phyloP scores from a whole-genome alignment of 1,140 invertebrate species.

The Neuroterus valhalla region DNA sequence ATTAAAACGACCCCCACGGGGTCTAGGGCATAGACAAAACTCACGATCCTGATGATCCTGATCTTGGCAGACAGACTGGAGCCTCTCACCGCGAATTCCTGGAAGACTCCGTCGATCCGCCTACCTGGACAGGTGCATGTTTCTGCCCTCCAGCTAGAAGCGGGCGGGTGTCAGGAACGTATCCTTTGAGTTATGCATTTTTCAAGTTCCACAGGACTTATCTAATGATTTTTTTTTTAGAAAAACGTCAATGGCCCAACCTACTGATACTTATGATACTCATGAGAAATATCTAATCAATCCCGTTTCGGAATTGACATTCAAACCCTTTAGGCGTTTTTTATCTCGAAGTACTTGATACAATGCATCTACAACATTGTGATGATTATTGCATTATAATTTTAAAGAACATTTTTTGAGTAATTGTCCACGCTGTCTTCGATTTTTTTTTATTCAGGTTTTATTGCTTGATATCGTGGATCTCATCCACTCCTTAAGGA shows the following conservation, averaged over 20 bases:
- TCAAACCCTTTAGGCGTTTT: not conserved
- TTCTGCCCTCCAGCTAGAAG: conserved; percentile 58
- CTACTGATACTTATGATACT: conserved; percentile 13
- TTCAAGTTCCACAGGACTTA: conserved; percentile 61
- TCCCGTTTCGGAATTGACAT: conserved; percentile 7
- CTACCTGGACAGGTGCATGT: conserved; percentile 73
- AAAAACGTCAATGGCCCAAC: conserved; percentile 39
- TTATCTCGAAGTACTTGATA: not conserved
- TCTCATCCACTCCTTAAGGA: too few relatives aligned
- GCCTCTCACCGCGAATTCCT: conserved; percentile 65
- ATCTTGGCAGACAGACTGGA: conserved; percentile 71
- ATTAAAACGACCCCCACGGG: conserved; percentile 61
- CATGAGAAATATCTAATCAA: not conserved
- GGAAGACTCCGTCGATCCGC: conserved; percentile 61
- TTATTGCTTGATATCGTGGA: too few relatives aligned
- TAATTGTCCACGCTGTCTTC: too few relatives aligned
- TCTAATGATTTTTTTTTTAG: conserved; percentile 65
- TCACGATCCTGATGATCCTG: conserved; percentile 67
- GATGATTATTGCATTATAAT: too few relatives aligned
- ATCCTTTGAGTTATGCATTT: conserved; percentile 70
- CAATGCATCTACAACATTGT: too few relatives aligned
- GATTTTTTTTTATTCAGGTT: too few relatives aligned
- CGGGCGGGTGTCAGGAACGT: conserved; percentile 65
- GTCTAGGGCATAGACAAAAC: conserved; percentile 62
- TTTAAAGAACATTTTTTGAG: too few relatives aligned